A percentile compares a stretch with the other conserved stretches of the same genome.
Conservation (phyloP, 2,888 invertebrate genomes). For the Orthosia cruda region DNA sequence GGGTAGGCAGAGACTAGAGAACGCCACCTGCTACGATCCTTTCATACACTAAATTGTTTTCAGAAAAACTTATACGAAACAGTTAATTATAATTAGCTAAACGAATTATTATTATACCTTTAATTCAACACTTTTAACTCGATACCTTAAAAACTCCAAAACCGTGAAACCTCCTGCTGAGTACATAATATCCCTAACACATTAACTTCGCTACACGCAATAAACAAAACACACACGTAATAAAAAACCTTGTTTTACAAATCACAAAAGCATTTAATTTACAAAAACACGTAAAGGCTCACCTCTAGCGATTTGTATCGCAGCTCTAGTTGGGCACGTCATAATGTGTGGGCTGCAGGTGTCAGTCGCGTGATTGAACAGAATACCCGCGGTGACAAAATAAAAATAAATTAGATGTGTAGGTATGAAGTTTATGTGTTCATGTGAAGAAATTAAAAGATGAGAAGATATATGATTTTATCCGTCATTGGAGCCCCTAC, state of each 20-base stretch:
- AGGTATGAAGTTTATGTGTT: slow-evolving; percentile 17
- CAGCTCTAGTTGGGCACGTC: slow-evolving; percentile 65
- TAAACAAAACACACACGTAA: slow-evolving; percentile 41
- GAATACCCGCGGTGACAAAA: slow-evolving; percentile 61
- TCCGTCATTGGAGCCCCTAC: neutral
- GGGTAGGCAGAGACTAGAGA: too few species aligned
- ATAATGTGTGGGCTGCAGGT: slow-evolving; percentile 53
- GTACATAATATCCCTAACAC: slow-evolving; percentile 42
- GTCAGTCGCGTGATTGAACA: slow-evolving; percentile 65
- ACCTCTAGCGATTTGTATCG: slow-evolving; percentile 65
- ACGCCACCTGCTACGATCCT: too few species aligned
- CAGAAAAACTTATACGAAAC: too few species aligned
- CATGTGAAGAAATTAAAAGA: too few species aligned
- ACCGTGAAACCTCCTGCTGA: slow-evolving; percentile 37
- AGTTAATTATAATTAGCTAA: slow-evolving; percentile 6
- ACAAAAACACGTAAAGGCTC: slow-evolving; percentile 37
- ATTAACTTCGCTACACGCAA: slow-evolving; percentile 14
- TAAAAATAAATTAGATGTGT: slow-evolving; percentile 16
- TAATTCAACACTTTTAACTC: slow-evolving; percentile 3
- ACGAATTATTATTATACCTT: slow-evolving; percentile 28
- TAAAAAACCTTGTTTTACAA: slow-evolving; percentile 56
- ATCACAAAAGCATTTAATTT: slow-evolving; percentile 46
- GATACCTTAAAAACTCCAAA: slow-evolving; percentile 25
- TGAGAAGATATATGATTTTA: slow-evolving; percentile 6
- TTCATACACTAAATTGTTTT: too few species aligned